Evolutionary conservation across 1,140 invertebrate species (phyloP).

Genomic region (Saccostrea cuccullata): DNA sequence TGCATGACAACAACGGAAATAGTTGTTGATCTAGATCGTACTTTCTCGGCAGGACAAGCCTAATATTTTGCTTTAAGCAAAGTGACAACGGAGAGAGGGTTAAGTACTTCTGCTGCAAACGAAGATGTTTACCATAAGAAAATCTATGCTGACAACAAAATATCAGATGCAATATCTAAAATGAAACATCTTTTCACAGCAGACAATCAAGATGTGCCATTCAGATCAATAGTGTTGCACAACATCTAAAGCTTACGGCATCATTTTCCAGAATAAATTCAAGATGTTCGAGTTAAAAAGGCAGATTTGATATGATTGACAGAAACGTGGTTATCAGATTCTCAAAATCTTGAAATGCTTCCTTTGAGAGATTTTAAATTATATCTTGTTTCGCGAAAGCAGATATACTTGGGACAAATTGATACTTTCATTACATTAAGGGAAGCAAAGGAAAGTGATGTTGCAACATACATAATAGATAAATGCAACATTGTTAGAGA

Average conservation of each 20-base stretch:
- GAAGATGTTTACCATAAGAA: background rate
- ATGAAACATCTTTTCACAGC: background rate
- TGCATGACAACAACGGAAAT: conserved; percentile 42
- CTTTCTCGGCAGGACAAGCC: conserved; percentile 26
- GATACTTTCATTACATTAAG: background rate
- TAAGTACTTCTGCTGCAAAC: background rate
- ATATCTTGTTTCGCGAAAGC: background rate
- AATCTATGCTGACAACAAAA: background rate
- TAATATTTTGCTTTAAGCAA: conserved; percentile 41
- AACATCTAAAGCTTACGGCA: conserved; percentile 14
- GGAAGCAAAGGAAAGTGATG: background rate
- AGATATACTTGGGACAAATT: background rate
- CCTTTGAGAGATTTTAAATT: background rate
- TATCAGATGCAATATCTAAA: background rate
- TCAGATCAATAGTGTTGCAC: background rate
- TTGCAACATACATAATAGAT: background rate
- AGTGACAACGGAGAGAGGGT: conserved; percentile 49
- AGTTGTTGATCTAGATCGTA: conserved; percentile 29
- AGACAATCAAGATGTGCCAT: background rate
- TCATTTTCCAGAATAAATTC: background rate
- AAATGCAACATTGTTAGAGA: background rate
- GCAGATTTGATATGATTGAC: conserved; percentile 22
- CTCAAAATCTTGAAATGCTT: background rate
- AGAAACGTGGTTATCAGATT: conserved; percentile 20
- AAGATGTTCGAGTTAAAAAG: background rate